Percentiles rank a stretch among this genome's conserved stretches.
phyloP scores from a whole-genome alignment of 2,113 vertebrate genomes.

The Phalacrocorax pelagicus region DNA sequence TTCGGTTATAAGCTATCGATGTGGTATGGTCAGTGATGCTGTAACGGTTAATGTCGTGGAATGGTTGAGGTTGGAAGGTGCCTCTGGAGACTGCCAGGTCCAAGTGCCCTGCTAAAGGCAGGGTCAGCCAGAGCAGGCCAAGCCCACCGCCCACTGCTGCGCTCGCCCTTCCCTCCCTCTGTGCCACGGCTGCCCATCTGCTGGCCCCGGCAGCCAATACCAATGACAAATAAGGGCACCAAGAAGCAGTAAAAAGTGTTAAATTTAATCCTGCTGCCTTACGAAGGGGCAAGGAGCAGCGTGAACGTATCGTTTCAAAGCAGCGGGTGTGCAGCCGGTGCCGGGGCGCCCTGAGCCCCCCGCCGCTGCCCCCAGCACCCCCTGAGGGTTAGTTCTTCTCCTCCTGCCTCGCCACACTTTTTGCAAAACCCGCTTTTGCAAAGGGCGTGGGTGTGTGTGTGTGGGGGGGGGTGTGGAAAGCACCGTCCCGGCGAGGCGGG shows the following conservation, averaged over 20 bases:
- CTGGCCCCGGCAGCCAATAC: too few species aligned
- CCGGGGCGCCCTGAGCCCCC: too few species aligned
- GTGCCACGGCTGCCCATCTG: background rate
- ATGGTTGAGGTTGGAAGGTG: background rate
- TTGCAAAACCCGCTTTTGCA: too few species aligned
- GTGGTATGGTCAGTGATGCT: background rate
- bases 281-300: background rate
- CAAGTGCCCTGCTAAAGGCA: too few species aligned
- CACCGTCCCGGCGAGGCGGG: too few species aligned
- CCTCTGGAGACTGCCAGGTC: background rate
- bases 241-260: too few species aligned
- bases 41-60: background rate
- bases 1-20: accelerated
- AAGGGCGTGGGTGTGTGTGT: too few species aligned
- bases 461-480: too few species aligned
- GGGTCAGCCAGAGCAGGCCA: background rate
- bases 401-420: background rate
- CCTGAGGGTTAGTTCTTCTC: too few species aligned
- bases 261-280: too few species aligned
- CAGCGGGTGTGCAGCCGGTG: background rate
- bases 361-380: accelerated
- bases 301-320: accelerated
- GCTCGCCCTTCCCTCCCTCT: background rate
- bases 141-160: accelerated
- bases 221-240: too few species aligned